Evolutionary conservation across 2,888 invertebrate genomes (phyloP).

Genomic region (Odiellus spinosus): DNA sequence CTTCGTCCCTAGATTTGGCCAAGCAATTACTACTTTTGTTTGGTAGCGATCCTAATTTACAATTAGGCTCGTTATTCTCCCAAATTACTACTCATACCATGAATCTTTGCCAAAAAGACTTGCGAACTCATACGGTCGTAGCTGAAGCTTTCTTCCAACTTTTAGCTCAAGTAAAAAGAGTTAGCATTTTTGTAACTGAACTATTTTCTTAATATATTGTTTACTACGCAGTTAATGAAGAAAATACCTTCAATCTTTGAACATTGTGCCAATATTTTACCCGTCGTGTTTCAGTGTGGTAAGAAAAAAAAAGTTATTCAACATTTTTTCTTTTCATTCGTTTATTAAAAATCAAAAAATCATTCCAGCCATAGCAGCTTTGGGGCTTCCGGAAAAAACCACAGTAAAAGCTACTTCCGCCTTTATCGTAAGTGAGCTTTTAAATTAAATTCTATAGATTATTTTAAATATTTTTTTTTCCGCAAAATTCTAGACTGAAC

Average conservation of each 20-base stretch:
- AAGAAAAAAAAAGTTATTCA: slow-evolving; percentile 11
- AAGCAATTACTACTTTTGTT: slow-evolving; percentile 42
- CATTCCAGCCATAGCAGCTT: slow-evolving; percentile 42
- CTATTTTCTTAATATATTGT: neutral
- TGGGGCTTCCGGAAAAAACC: slow-evolving; percentile 43
- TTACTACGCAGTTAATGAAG: slow-evolving; percentile 46
- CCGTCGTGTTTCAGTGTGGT: slow-evolving; percentile 39
- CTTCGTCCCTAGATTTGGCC: slow-evolving; percentile 51
- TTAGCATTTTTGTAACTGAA: neutral
- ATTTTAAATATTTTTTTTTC: neutral
- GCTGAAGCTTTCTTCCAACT: slow-evolving; percentile 51
- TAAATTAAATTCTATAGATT: neutral
- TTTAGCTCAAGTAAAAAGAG: slow-evolving; percentile 35
- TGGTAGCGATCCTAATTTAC: too few species aligned
- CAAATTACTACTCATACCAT: too few species aligned
- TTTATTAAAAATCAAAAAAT: too few species aligned
- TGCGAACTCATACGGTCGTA: slow-evolving; percentile 48
- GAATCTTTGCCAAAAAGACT: slow-evolving; percentile 18
- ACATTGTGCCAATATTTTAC: slow-evolving; percentile 29
- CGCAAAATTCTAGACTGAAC: slow-evolving; percentile 31
- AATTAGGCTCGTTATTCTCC: too few species aligned
- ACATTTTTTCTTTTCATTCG: too few species aligned
- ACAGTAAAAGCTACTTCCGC: slow-evolving; percentile 42
- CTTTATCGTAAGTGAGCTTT: slow-evolving; percentile 35
- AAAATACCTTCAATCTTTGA: slow-evolving; percentile 39